Base-by-base conservation (phyloP, 2,888 invertebrate genomes). In the Lepidocyrtoides sp. region DNA sequence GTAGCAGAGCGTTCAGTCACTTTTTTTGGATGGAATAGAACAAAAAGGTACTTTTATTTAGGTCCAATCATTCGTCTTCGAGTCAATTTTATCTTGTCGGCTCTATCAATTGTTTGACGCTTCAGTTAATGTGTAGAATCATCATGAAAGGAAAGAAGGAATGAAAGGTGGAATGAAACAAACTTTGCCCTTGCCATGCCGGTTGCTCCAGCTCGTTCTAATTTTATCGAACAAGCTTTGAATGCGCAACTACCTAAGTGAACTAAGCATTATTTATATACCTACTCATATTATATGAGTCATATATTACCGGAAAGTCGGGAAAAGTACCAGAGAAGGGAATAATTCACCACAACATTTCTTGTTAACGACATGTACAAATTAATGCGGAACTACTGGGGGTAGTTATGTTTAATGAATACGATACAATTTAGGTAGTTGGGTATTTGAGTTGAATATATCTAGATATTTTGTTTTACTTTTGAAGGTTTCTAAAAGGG, bases 321-420 rank as follows among this genome's bases (percentile, higher is more conserved):
- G 66, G 66, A 66, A 66, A 66, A 66, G 29, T 66, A 66, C 66
- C 32, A 66, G 66, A 3, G 10, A 60, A 26, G 60, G 60, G 26
- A 26, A 60, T 23, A 20, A 20, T 57, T 20, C 10, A 5, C 2
- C 17, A 57, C 57, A 60, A 26, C 10, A 7, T 41, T 41, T 41
- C 10, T 41, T 7, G 41, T 41, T 41, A 7, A 7, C 41, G 10
- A 10, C 41, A 26, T 26, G 1, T 17, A 3, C 5, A 51, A 51
- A 17, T 51, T 2, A 51, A 4, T 51, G 51, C 17, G n/a, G n/a
- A 4, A 51, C n/a, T 17, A n/a, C n/a, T 5, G 5, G 17, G 51
- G 12, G 51, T n/a, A 1, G n/a, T 2, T 0, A 51, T 1, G 3
- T 36, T 51, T 12, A 17, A 0, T 17, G 17, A 4, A 51, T 51